Conservation (phyloP, 2,113 vertebrate genomes). For the Emydura subglobosa region DNA sequence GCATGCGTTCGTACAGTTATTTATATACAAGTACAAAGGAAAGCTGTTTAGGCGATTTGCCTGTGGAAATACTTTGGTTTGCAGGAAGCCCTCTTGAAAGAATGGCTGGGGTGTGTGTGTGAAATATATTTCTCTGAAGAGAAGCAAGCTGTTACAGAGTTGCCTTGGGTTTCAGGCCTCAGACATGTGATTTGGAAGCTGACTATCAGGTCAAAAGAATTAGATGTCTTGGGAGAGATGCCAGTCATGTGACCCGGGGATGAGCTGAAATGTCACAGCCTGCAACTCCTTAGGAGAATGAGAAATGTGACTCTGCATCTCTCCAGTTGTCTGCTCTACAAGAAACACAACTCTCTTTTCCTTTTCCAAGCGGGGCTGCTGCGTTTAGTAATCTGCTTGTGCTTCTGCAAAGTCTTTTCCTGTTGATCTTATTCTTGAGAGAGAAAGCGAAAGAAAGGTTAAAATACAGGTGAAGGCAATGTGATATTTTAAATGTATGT, state of each 20-base stretch:
- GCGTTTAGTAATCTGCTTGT: background rate
- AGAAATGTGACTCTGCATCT: background rate
- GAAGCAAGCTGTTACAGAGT: background rate
- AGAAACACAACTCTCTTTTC: background rate
- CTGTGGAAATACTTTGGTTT: background rate
- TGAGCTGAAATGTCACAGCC: conserved; percentile 35
- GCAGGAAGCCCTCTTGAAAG: background rate
- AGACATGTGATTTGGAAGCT: conserved; percentile 23
- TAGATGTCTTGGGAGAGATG: background rate
- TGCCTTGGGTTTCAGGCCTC: background rate
- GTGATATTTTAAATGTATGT: background rate
- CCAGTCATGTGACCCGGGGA: conserved; percentile 28
- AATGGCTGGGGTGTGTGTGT: background rate
- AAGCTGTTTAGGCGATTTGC: background rate
- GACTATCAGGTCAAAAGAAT: conserved; percentile 1
- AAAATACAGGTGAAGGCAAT: background rate
- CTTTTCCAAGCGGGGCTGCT: background rate
- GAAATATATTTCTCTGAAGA: background rate
- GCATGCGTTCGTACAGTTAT: background rate
- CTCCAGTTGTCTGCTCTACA: background rate
- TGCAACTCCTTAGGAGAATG: background rate
- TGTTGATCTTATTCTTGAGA: background rate
- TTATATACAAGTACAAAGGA: background rate
- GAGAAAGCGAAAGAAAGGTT: background rate
- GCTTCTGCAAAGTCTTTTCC: background rate